Conservation (phyloP, 2,888 invertebrate species). For the Plagiodera versicolora region DNA sequence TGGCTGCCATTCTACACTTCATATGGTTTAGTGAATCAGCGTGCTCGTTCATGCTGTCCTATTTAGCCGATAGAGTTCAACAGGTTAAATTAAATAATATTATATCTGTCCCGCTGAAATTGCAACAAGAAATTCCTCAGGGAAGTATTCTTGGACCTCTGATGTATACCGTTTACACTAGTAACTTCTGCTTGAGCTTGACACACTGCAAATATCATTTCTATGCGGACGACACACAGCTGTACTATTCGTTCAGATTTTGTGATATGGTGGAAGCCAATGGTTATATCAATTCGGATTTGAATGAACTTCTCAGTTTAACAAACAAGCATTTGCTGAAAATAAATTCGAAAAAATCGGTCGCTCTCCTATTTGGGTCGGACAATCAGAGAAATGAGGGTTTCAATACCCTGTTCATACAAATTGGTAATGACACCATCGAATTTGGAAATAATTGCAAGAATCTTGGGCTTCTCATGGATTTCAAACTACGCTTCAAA, state of each 20-base stretch:
- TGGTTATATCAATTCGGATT: not conserved
- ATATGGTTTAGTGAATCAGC: not conserved
- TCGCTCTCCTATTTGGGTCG: not conserved
- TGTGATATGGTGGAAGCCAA: not conserved
- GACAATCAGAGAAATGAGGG: not conserved
- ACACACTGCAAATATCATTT: not conserved
- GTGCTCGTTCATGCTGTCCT: not conserved
- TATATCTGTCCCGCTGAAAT: not conserved
- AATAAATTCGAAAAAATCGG: not conserved
- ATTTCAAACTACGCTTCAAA: not conserved
- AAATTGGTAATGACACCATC: not conserved
- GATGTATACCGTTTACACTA: not conserved
- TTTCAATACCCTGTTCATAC: too few relatives aligned
- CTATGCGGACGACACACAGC: not conserved
- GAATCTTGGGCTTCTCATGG: not conserved
- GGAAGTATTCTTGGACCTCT: slow-evolving; percentile 14
- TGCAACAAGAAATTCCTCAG: slow-evolving; percentile 11
- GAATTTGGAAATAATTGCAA: not conserved
- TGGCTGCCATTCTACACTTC: slow-evolving; percentile 1
- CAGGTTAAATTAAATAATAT: not conserved
- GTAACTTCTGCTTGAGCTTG: not conserved
- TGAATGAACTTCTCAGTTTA: not conserved
- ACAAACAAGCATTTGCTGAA: not conserved
- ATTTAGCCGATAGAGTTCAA: not conserved
- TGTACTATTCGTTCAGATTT: not conserved